phyloP scores from a whole-genome alignment of 2,113 vertebrate species.

The Odocoileus virginianus region DNA sequence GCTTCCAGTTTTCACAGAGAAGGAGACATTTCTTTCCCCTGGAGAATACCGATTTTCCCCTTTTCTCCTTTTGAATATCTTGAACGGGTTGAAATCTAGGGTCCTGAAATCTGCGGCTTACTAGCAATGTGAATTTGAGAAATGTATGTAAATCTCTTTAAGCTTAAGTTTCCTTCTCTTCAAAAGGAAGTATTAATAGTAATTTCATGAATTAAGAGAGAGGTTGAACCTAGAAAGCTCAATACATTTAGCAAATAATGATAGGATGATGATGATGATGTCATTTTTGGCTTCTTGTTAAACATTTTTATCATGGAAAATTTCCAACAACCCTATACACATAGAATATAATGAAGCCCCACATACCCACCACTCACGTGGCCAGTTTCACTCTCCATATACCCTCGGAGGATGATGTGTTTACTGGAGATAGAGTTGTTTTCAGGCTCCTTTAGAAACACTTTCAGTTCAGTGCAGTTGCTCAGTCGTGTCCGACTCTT shows the following conservation, averaged over 20 bases:
- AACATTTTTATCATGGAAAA: neutral
- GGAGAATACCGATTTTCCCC: neutral
- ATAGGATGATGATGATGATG: neutral
- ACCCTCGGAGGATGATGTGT: neutral
- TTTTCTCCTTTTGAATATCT: neutral
- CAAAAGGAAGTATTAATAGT: neutral
- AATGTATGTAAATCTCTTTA: neutral
- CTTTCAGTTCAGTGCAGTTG: neutral
- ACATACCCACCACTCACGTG: neutral
- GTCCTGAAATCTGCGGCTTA: neutral
- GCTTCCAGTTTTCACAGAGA: neutral
- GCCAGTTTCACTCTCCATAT: neutral
- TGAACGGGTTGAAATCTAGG: neutral
- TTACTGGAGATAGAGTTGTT: neutral
- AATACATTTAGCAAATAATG: neutral
- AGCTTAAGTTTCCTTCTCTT: neutral
- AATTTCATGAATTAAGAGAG: conserved; percentile 17
- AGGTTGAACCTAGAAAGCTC: neutral
- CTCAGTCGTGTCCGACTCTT: no score
- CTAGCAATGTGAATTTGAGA: neutral
- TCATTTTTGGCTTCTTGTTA: neutral
- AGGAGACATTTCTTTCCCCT: neutral
- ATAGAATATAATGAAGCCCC: neutral
- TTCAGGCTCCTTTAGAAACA: neutral
- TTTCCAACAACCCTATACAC: neutral